Conservation (phyloP, 2,797 vertebrate genomes). For the Catharus ustulatus region DNA sequence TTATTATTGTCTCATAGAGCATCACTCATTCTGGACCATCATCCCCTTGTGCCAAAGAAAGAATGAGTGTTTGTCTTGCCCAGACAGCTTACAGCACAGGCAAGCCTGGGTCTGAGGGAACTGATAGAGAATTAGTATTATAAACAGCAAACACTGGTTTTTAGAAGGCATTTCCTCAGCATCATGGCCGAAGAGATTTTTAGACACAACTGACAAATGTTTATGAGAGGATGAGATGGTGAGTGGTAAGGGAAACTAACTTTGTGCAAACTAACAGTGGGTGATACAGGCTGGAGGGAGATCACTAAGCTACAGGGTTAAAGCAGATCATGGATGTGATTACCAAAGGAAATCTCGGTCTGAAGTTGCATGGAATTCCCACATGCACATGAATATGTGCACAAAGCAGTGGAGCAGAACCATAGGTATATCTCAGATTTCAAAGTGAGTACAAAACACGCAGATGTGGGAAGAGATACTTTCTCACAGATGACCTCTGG, state of each 20-base stretch:
- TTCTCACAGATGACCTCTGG: not conserved
- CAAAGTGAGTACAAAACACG: not conserved
- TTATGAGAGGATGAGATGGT: not conserved
- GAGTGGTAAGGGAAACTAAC: not conserved
- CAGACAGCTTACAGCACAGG: not conserved
- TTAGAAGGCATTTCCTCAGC: not conserved
- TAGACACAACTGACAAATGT: not conserved
- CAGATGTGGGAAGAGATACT: not conserved
- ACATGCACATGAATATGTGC: not conserved
- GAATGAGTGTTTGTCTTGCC: not conserved
- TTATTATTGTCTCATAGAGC: not conserved
- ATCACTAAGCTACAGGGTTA: not conserved
- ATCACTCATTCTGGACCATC: not conserved
- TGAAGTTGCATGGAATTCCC: not conserved
- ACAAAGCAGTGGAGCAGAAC: not conserved
- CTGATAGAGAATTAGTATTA: not conserved
- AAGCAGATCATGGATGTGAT: not conserved
- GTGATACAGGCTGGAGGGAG: not conserved
- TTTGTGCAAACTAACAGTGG: not conserved
- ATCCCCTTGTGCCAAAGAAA: not conserved
- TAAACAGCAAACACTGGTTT: not conserved
- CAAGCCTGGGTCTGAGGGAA: not conserved
- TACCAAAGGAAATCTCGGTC: not conserved
- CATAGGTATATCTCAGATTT: not conserved
- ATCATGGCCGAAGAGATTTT: not conserved